Evolutionary conservation across 2,797 vertebrate genomes (phyloP), one percentile per base, ranked within the genome.

Genomic region (Lerista edwardsae): DNA sequence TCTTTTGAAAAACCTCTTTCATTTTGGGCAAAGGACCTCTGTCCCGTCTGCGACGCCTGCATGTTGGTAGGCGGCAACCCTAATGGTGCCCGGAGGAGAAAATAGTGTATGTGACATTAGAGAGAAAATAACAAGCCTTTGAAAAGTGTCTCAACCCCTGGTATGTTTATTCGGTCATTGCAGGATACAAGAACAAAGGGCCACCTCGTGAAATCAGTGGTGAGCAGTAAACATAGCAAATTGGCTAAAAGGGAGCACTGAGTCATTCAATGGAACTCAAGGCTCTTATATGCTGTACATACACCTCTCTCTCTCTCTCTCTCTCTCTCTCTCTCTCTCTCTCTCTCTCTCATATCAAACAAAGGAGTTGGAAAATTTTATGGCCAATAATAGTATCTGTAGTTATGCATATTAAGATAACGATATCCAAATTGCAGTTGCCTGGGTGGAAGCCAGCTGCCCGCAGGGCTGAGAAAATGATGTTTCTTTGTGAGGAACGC

Each of bases 321-420:
- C 82, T 61, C 36, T 15, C 68, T 41, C 9, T 15, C 34, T 39
- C 51, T 41, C 55, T 29, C 47, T 51, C 31, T 57, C 74, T 57
- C 31, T 31, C n/a, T 23, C 55, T 34, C 15, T 34, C 23, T 59
- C 41, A 15, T 34, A 19, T 78, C 77, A 36, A 61, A 71, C 36
- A 69, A 77, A 84, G n/a, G 59, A 67, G 39, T 51, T 84, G 75
- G 67, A 3, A 62, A 77, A 21, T 65, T 64, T 77, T 76, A 82
- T 64, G 67, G 14, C 74, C 74, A 77, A 72, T 82, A 61, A 77
- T 72, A 55, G 31, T 64, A 65, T 67, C 80, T 72, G 57, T 86
- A 72, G 74, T 73, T 86, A 72, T 86, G 67, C 67, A 86, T 78
- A 76, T 82, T 69, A 78, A 67, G 69, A 68, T 68, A 86, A 74